A percentile compares a stretch with the other conserved stretches of the same genome.
phyloP scores from a whole-genome alignment of 53 echinoderm and acorn worm genomes.

The Luidia sarsii region DNA sequence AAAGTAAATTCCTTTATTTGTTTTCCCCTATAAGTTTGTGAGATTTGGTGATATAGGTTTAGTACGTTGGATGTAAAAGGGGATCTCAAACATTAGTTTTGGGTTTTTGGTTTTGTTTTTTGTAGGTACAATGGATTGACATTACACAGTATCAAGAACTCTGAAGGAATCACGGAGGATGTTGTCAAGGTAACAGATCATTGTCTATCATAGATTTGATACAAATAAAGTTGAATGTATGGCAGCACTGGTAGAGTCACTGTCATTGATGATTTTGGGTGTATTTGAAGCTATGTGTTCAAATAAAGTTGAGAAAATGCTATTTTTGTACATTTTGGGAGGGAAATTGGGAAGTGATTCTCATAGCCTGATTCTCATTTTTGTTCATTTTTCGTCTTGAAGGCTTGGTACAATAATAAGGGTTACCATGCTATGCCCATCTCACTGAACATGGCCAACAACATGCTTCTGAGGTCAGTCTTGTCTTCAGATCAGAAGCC shows the following conservation, averaged over 20 bases:
- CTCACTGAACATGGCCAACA: constrained; percentile 77
- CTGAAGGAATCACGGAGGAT: not conserved
- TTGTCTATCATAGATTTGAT: too few relatives aligned
- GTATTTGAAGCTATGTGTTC: too few relatives aligned
- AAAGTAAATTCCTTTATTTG: too few relatives aligned
- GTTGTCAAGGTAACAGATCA: constrained; percentile 17
- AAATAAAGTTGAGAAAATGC: too few relatives aligned
- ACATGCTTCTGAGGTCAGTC: constrained; percentile 71
- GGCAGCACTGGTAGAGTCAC: too few relatives aligned
- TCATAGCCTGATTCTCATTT: not conserved
- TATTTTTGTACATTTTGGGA: not conserved
- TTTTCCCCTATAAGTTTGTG: too few relatives aligned
- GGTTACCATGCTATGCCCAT: constrained; percentile 87
- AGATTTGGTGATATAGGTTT: too few relatives aligned
- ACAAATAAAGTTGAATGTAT: too few relatives aligned
- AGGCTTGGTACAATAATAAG: constrained; percentile 93
- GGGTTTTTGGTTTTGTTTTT: too few relatives aligned
- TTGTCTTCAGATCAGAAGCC: constrained; percentile 44
- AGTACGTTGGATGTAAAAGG: too few relatives aligned
- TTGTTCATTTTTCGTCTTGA: not conserved
- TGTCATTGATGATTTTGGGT: too few relatives aligned
- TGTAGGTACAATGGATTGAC: constrained; percentile 75
- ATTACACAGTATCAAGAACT: constrained; percentile 35
- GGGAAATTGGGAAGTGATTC: not conserved
- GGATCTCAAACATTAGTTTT: too few relatives aligned